Conservation (phyloP, 2,113 vertebrate species). For the Astur gentilis region DNA sequence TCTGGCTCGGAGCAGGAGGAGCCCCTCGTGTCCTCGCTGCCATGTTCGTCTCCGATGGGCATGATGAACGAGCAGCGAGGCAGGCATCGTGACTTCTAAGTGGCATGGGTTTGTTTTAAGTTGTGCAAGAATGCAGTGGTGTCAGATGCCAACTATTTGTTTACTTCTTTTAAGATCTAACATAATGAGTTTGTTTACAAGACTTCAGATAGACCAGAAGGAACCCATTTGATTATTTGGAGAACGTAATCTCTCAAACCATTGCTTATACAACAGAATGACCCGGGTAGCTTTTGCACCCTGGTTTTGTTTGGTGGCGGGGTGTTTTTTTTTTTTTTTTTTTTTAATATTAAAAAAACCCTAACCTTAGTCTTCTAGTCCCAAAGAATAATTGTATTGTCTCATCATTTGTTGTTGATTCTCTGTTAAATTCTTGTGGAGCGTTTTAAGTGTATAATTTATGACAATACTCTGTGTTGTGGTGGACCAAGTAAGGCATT, state of each 20-base stretch:
- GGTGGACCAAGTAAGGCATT: background rate
- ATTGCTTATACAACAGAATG: background rate
- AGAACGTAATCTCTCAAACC: background rate
- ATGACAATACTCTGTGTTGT: background rate
- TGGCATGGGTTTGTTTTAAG: background rate
- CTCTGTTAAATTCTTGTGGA: background rate
- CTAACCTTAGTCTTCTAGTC: fast-evolving
- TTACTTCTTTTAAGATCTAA: background rate
- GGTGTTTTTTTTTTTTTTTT: too few species aligned
- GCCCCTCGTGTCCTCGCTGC: fast-evolving
- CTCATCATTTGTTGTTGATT: background rate
- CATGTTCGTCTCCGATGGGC: fast-evolving
- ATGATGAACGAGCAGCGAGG: fast-evolving
- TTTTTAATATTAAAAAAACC: too few species aligned
- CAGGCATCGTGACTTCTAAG: background rate
- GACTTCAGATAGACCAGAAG: background rate
- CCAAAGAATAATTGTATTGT: background rate
- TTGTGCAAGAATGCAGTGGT: background rate
- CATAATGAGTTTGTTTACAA: conserved; percentile 34
- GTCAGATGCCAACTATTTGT: conserved; percentile 30
- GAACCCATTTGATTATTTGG: background rate
- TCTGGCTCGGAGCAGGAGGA: background rate
- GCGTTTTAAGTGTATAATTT: background rate
- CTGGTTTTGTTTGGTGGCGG: background rate
- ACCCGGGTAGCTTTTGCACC: background rate